Conservation (phyloP, 2,797 vertebrate species). For the Poeciliopsis gracilis region DNA sequence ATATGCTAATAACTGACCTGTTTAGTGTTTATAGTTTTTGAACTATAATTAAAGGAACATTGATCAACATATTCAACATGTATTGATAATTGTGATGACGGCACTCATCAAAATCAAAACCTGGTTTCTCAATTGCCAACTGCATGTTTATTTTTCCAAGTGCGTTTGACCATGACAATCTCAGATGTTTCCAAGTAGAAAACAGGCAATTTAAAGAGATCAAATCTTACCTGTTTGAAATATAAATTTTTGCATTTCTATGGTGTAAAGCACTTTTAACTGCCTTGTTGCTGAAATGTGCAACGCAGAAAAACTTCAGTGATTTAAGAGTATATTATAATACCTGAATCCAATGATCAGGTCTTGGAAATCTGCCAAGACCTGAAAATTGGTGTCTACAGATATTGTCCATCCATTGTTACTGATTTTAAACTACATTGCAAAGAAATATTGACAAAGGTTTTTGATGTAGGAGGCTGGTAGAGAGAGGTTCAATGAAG, state of each 20-base stretch:
- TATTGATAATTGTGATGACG: too few species aligned
- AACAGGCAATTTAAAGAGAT: not conserved
- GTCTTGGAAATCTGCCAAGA: not conserved
- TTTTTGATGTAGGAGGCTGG: not conserved
- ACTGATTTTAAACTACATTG: not conserved
- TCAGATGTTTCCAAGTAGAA: not conserved
- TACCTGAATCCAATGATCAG: not conserved
- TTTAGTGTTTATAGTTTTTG: too few species aligned
- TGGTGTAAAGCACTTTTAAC: too few species aligned
- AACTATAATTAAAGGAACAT: too few species aligned
- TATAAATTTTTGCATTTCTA: not conserved
- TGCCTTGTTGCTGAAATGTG: too few species aligned
- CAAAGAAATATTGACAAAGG: not conserved
- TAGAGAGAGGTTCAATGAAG: not conserved
- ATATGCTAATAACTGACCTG: too few species aligned
- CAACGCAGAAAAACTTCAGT: too few species aligned
- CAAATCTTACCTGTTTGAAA: conserved; percentile 2
- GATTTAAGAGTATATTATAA: too few species aligned
- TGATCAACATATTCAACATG: too few species aligned
- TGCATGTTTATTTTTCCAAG: too few species aligned
- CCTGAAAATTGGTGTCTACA: not conserved
- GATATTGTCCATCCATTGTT: not conserved
- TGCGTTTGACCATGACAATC: not conserved
- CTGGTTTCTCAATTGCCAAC: too few species aligned
- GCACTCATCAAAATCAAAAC: too few species aligned